Base-by-base conservation (phyloP, 2,113 vertebrate genomes). In the Cyanoramphus novaezelandiae region DNA sequence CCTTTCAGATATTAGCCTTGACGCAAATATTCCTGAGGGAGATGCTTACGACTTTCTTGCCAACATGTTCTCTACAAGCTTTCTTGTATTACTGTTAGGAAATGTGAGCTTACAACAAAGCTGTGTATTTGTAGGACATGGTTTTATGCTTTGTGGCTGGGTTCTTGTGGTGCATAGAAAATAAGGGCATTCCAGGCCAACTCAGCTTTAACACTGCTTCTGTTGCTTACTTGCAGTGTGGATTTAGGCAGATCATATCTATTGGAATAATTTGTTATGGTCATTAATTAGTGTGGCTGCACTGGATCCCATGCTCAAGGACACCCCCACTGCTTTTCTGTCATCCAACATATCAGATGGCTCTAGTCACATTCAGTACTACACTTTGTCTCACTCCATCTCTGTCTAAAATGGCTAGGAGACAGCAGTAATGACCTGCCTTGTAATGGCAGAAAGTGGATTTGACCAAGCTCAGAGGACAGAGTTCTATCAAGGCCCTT, bases 261-360 rank as follows among this genome's bases (percentile, higher is more conserved):
- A 1, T 74, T 57, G 59, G 25, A 63, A 6, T 67, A 84, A 67
- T n/a, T 68, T 9, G 13, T 7, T 50, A 11, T 25, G 9, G 12
- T 23, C 24, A 12, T 84, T 68, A 65, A 35, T 47, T 49, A 63
- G 28, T 28, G 29, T 49, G 55, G 7, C 57, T 78, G 60, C 60
- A 6, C 41, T 41, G 50, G n/a, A 29, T 27, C n/a, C 23, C 76
- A 52, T 81, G 70, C 79, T 90, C 33, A 69, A 57, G 67, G n/a
- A 88, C 19, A 31, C 4, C 24, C 18, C 5, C 5, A 20, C 24
- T 4, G 1, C 50, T 75, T 35, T 81, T 88, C 29, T 88, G 68
- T 60, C 9, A 13, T 29, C 44, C 41, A n/a, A 0, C 1, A 0
- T 72, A 41, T 68, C 67, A n/a, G 49, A 23, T 59, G 41, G 33